Evolutionary conservation across 2,888 invertebrate genomes (phyloP).

Genomic region (Theretra japonica): DNA sequence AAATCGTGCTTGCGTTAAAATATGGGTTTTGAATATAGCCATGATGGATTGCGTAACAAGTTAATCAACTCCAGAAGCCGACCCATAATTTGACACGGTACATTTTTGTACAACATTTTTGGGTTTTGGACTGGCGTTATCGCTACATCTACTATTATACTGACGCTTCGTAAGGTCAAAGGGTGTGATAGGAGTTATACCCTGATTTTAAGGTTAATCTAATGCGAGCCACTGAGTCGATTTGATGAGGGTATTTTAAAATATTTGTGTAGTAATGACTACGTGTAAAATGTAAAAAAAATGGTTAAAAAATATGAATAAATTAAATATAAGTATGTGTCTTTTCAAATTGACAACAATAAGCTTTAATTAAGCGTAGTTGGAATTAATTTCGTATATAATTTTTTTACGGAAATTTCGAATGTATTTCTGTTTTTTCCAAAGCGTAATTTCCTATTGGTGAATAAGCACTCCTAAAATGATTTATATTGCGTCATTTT

Average conservation of each 20-base stretch:
- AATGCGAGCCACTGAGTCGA: neutral
- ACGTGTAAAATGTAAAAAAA: neutral
- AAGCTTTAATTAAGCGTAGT: no score
- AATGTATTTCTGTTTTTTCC: no score
- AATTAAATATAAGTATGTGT: no score
- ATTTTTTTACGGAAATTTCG: no score
- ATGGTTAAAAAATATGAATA: neutral
- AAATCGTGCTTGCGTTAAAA: slow-evolving; percentile 9
- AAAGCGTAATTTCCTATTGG: no score
- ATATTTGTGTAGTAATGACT: no score
- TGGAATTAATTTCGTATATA: no score
- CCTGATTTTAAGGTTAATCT: slow-evolving; percentile 17
- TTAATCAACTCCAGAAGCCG: slow-evolving; percentile 20
- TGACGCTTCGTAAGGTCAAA: neutral
- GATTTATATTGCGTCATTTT: neutral
- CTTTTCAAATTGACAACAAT: no score
- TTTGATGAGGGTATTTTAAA: slow-evolving; percentile 3
- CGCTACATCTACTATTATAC: neutral
- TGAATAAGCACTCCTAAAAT: no score
- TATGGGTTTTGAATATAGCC: slow-evolving; percentile 20
- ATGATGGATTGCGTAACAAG: slow-evolving; percentile 32
- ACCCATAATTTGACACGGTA: neutral
- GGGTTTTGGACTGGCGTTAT: slow-evolving; percentile 10
- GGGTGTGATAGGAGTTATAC: neutral
- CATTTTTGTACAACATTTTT: slow-evolving; percentile 3